A percentile compares a stretch with the other conserved stretches of the same genome.
Conservation (phyloP, 1,140 invertebrate species). For the Microplitis mediator region DNA sequence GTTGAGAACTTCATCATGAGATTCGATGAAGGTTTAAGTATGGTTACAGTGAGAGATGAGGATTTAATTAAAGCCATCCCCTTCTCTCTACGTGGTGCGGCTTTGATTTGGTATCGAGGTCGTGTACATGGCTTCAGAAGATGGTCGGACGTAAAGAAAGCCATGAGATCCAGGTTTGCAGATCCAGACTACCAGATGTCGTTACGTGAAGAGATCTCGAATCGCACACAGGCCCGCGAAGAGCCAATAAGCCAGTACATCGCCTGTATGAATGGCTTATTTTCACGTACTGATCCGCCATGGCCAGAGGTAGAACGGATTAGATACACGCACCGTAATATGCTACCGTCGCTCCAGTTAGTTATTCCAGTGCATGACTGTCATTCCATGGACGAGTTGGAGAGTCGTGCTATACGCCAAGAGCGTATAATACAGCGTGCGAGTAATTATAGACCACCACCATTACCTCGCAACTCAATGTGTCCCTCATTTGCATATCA, state of each 20-base stretch:
- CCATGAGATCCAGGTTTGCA: not conserved
- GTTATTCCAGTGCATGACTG: not conserved
- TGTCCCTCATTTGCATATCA: too few species aligned
- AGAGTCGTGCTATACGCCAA: too few species aligned
- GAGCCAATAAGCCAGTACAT: too few species aligned
- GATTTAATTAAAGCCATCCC: not conserved
- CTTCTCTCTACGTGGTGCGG: not conserved
- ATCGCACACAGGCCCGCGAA: not conserved
- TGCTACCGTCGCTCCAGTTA: not conserved
- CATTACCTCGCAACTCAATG: too few species aligned
- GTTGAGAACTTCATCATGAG: too few species aligned
- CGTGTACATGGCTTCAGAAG: not conserved
- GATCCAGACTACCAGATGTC: too few species aligned
- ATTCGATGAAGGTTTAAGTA: not conserved
- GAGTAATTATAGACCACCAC: too few species aligned
- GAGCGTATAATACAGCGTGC: too few species aligned
- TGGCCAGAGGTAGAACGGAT: not conserved
- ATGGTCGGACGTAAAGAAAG: not conserved
- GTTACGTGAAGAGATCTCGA: not conserved
- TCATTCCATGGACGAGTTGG: not conserved
- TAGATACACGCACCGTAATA: not conserved
- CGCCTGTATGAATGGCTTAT: not conserved
- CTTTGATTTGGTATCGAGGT: not conserved
- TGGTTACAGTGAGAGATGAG: not conserved
- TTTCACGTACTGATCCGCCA: not conserved